Evolutionary conservation across 1,140 invertebrate species (phyloP), one percentile per base, ranked within the genome.

Genomic region (Dufourea novaeangliae): DNA sequence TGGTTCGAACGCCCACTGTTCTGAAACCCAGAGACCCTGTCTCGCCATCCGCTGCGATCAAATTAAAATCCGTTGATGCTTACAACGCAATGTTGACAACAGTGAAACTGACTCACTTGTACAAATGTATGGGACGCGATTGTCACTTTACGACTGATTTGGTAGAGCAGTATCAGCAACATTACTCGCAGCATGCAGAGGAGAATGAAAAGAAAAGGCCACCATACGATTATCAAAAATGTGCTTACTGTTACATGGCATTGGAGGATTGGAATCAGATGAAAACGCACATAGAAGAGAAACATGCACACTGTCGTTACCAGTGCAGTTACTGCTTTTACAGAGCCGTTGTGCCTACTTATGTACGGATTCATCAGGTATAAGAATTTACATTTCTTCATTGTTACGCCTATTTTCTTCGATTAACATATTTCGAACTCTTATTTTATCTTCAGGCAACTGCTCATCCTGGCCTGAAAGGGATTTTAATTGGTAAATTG

Each of bases 321-420:
- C 93, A 94, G 50, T 95, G 95, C 72, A 89, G 85, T 34, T 93
- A 94, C 62, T 95, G 95, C 74, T 93, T 95, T 52, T 95, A 94
- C 82, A 86, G 95, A 66, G 93, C 93, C 14, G 80, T 90, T 34
- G 86, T 89, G 5, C 86, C 90, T n/a, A 91, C 91, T 7, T 94
- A 94, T 79, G 92, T 95, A 1, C 90, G 91, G 50, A 86, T 93
- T 14, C 94, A 95, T 91, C 91, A 94, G 85, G 92, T 93, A 86
- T 25, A 32, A 10, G 7, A 50, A n/a, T 14, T 8, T 39, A 10
- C 14, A 6, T 29, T 25, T 32, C 2, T 64, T 1, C 46, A 52
- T 39, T 34, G 0, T 29, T 2, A 14, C n/a, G 22, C 17, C 4
- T 11, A 62, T 8, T 41, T 27, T n/a, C 12, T 56, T 22, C n/a